Evolutionary conservation across 1,140 invertebrate species (phyloP).

Genomic region (Psilanteris sp.): DNA sequence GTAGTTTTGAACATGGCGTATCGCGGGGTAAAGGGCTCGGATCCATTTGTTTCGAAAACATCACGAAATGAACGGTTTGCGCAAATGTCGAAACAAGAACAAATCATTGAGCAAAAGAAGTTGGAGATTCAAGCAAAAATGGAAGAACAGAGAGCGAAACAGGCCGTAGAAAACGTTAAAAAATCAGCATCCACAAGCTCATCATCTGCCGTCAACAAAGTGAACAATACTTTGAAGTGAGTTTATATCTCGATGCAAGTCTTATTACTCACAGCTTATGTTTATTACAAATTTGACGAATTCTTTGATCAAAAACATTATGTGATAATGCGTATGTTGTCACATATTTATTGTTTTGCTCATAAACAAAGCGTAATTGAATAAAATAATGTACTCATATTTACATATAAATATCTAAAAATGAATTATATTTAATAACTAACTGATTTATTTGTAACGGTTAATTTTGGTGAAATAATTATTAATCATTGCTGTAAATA

Average conservation of each 20-base stretch:
- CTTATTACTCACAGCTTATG: no score
- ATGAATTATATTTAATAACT: no score
- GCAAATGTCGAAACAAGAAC: conserved; percentile 90
- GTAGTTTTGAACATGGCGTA: conserved; percentile 76
- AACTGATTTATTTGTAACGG: no score
- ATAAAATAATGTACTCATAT: no score
- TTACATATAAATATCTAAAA: no score
- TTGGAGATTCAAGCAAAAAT: conserved; percentile 85
- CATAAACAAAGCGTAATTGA: no score
- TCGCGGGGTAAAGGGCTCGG: conserved; percentile 77
- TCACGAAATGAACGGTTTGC: conserved; percentile 83
- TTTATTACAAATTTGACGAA: no score
- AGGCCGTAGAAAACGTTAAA: conserved; percentile 80
- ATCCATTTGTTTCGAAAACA: conserved; percentile 81
- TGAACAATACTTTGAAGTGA: conserved; percentile 69
- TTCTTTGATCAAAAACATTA: no score
- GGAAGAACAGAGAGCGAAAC: conserved; percentile 82
- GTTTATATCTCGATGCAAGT: conserved; percentile 24
- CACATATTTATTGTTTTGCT: no score
- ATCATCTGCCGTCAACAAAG: conserved; percentile 63
- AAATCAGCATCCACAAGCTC: conserved; percentile 68
- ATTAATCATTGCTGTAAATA: no score
- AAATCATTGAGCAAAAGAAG: conserved; percentile 90
- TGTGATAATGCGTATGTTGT: no score
- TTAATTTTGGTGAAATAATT: no score